Evolutionary conservation across 2,888 invertebrate genomes (phyloP), one percentile per base, ranked within the genome.

Genomic region (Cantharis lateralis): DNA sequence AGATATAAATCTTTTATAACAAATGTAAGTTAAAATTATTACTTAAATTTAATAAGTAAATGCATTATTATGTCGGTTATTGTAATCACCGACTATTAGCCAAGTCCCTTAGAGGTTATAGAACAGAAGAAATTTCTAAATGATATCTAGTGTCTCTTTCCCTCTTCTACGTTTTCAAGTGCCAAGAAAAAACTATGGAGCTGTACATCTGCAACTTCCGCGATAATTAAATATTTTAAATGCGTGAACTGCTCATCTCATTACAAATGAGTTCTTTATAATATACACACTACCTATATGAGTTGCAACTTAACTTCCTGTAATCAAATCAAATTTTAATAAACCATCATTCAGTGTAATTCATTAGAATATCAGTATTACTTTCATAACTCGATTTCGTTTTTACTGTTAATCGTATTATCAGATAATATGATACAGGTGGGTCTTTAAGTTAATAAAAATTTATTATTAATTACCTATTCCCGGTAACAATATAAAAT

Each of bases 271-370:
- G 64, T 48, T 48, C 48, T 48, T 48, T 48, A 48, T 48, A 48
- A 48, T 48, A 71, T 77, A 72, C 70, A 62, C 68, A 64, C 64
- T 70, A 72, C 64, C 24, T 26, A 24, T 28, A 62, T 73, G 75
- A 80, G 75, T 78, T 80, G 80, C 76, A 73, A 80, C 20, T 77
- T 76, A 77, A 74, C 81, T 81, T 82, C 82, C 80, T 82, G 80
- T 73, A 82, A 82, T 82, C 80, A 81, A 80, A 62, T 71, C 64
- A 76, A 72, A 80, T 76, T 80, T 81, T 82, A 82, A 81, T 78
- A 80, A 20, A 74, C 76, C 63, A 79, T 76, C 76, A 78, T 79
- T 78, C 78, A 74, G 72, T 74, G 75, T 78, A 80, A 81, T 81
- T 78, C 81, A 80, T 80, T 80, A 81, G 79, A 64, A 73, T 73